Base-by-base conservation (phyloP, 2,797 vertebrate genomes). In the Silurus aristotelis region DNA sequence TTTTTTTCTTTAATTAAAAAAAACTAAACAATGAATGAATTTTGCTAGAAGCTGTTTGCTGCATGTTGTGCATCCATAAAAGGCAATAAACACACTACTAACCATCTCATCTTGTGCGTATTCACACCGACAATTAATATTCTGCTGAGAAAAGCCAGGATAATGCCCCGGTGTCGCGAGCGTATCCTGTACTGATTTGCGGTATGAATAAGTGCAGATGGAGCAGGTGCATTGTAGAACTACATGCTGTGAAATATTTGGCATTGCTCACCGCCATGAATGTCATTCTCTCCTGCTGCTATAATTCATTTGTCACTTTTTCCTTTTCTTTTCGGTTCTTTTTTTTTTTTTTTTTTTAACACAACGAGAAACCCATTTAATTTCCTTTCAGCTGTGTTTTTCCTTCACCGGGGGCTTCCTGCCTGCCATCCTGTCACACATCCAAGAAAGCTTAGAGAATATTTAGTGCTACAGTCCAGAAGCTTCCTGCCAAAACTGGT, bases 371-470 rank as follows among this genome's bases (percentile, higher is more conserved):
- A 27, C 20, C 71, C 27, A 73, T 76, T 58, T 67, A 43, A 67
- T 70, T 67, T 82, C 38, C 63, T 48, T 60, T 86, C 72, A 68
- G 80, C 80, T 58, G 48, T 27, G 61, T 31, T 52, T 31, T 68
- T 46, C 17, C 80, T 76, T 66, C 67, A 31, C 48, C 14, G 22
- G 22, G 7, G 7, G 27, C 73, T 79, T 78, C 22, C 31, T 12
- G 43, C 25, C 27, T 72, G 56, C 67, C 38, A 17, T 22, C 46
- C 38, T 85, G 68, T 76, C 27, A 68, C 20, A 46, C 43, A 3
- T 31, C 48, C 55, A 31, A 70, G 84, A 76, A 75, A 58, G 80
- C 63, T 85, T 60, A 58, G 64, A 60, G 13, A 68, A 80, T 66
- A 66, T 66, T 31, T 38, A 64, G 9, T 19, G 43, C 61, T 27